Evolutionary conservation across 2,888 invertebrate species (phyloP).

Genomic region (Xiphydria camelus): DNA sequence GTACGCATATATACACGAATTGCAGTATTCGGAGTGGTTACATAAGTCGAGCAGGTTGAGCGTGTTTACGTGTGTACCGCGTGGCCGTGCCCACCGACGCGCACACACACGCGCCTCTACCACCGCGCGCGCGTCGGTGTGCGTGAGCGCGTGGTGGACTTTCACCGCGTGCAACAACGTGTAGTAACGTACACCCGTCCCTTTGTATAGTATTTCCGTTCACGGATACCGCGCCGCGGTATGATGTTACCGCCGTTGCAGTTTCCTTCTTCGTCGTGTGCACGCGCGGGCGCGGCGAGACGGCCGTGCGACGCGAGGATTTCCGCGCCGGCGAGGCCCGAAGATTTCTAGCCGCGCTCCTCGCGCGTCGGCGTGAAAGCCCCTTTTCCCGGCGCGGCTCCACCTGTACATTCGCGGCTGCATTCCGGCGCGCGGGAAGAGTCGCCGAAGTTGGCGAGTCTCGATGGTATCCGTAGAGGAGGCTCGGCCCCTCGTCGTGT

Average conservation of each 20-base stretch:
- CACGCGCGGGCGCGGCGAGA: not conserved
- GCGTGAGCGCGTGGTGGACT: not conserved
- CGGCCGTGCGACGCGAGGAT: slow-evolving; percentile 18
- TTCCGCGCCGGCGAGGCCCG: slow-evolving; percentile 24
- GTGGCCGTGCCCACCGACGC: too few species aligned
- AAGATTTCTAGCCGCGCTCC: slow-evolving; percentile 21
- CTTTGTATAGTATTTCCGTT: slow-evolving; percentile 40
- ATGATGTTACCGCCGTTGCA: slow-evolving; percentile 42
- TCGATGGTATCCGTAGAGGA: too few species aligned
- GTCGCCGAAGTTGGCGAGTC: too few species aligned
- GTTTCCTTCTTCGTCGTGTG: not conserved
- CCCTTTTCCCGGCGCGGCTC: too few species aligned
- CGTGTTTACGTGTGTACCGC: too few species aligned
- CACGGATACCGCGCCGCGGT: slow-evolving; percentile 35
- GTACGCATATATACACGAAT: too few species aligned
- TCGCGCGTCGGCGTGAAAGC: too few species aligned
- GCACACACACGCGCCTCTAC: not conserved
- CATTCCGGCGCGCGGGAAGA: too few species aligned
- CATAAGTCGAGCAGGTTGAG: slow-evolving; percentile 13
- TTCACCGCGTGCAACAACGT: not conserved
- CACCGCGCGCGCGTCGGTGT: too few species aligned
- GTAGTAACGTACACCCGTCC: not conserved
- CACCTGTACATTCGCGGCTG: too few species aligned
- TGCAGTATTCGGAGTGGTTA: slow-evolving; percentile 5
- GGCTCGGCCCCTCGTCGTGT: too few species aligned